Conservation (phyloP, 2,888 invertebrate genomes). For the Drosophila austrosaltans region DNA sequence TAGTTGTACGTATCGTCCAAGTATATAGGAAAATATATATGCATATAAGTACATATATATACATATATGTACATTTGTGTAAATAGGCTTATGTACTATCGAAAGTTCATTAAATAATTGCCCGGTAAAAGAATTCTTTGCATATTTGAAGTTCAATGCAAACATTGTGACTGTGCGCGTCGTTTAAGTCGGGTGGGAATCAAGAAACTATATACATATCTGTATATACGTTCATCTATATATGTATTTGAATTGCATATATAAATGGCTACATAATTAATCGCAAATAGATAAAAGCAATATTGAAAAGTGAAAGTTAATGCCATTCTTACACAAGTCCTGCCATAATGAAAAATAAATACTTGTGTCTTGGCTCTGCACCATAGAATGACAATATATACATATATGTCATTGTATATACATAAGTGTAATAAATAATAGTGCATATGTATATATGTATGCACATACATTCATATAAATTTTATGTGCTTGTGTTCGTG, state of each 20-base stretch:
- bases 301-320: conserved; percentile 4
- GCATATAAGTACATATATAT: conserved; percentile 15
- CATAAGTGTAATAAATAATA: neutral
- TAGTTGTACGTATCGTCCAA: conserved; percentile 65
- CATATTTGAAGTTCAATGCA: conserved; percentile 15
- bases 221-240: neutral
- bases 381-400: conserved; percentile 1
- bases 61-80: conserved; percentile 17
- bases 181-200: conserved; percentile 16
- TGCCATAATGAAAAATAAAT: conserved; percentile 11
- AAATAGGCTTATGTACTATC: neutral
- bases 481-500: conserved; percentile 14
- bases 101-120: neutral
- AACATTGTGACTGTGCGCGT: conserved; percentile 26
- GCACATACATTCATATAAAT: conserved; percentile 3
- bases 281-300: neutral
- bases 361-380: neutral
- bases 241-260: neutral
- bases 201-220: conserved; percentile 12
- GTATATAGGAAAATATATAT: conserved; percentile 18
- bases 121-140: conserved; percentile 7
- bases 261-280: neutral
- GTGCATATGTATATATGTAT: conserved; percentile 1
- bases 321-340: conserved; percentile 20
- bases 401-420: neutral